These are phyloP conservation scores for Rhorus exstirpatorius DNA, from an alignment of 2,888 invertebrate genomes.

Conservation along the genomic window DNA sequence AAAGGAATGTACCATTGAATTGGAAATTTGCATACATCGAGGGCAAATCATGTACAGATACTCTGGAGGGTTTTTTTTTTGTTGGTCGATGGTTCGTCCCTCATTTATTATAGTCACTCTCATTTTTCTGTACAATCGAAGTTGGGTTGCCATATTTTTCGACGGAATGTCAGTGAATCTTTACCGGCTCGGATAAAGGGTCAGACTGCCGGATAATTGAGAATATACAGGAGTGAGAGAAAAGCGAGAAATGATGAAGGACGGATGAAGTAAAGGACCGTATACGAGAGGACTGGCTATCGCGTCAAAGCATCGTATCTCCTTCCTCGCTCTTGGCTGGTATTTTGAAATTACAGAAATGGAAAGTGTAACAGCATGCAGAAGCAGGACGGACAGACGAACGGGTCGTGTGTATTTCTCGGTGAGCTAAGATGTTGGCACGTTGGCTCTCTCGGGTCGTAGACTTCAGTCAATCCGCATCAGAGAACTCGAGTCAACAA, in stretches of 20 bases:
- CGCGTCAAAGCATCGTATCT: slow-evolving; percentile 59
- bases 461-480: slow-evolving; percentile 76
- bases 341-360: slow-evolving; percentile 73
- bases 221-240: slow-evolving; percentile 24
- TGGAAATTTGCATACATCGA: no score
- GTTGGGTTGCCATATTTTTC: no score
- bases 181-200: not conserved
- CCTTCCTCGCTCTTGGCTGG: slow-evolving; percentile 6
- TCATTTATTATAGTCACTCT: no score
- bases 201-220: not conserved
- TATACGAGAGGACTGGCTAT: slow-evolving; percentile 2
- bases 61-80: no score
- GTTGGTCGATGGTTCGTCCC: no score
- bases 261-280: slow-evolving; percentile 19
- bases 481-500: slow-evolving; percentile 77
- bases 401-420: slow-evolving; percentile 8
- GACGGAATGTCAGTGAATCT: slow-evolving; percentile 10
- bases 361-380: slow-evolving; percentile 76
- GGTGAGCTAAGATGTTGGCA: slow-evolving; percentile 73
- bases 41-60: no score
- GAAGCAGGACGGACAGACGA: slow-evolving; percentile 28
- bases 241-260: slow-evolving; percentile 42
- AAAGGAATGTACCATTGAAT: no score
- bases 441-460: slow-evolving; percentile 68
- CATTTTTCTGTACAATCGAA: not conserved